These are phyloP conservation scores for Dione juno DNA, from an alignment of 2,888 invertebrate genomes.

Conservation along the genomic window DNA sequence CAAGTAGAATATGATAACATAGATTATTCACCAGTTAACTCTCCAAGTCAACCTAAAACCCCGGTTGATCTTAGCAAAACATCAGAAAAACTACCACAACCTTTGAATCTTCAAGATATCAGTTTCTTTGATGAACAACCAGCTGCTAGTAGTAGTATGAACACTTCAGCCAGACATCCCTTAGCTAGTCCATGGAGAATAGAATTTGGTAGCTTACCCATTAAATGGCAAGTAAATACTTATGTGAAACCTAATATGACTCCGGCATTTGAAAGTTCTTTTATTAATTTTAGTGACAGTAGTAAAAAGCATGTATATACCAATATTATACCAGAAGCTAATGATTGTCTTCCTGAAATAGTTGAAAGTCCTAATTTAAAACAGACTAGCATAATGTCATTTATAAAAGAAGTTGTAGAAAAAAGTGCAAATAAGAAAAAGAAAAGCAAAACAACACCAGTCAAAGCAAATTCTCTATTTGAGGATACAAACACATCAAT, in stretches of 20 bases:
- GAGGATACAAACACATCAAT: constrained; percentile 52
- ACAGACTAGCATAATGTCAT: constrained; percentile 77
- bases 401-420: constrained; percentile 71
- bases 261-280: constrained; percentile 76
- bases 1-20: constrained; percentile 57
- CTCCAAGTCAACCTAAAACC: constrained; percentile 54
- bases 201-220: constrained; percentile 71
- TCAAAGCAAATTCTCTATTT: constrained; percentile 60
- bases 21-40: constrained; percentile 72
- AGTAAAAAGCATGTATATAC: constrained; percentile 78
- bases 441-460: constrained; percentile 57
- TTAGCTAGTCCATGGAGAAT: constrained; percentile 77
- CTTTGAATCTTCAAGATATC: constrained; percentile 63
- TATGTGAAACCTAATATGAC: constrained; percentile 80
- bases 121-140: constrained; percentile 77
- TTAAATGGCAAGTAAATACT: constrained; percentile 75
- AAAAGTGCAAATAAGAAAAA: constrained; percentile 67
- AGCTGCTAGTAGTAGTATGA: constrained; percentile 77
- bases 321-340: constrained; percentile 59
- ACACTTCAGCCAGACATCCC: constrained; percentile 63
- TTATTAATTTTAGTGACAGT: constrained; percentile 63
- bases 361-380: constrained; percentile 60
- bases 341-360: constrained; percentile 58
- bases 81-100: constrained; percentile 51
- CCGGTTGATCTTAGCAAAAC: constrained; percentile 32